phyloP scores from a whole-genome alignment of 2,888 invertebrate species.

The Galeruca laticollis region DNA sequence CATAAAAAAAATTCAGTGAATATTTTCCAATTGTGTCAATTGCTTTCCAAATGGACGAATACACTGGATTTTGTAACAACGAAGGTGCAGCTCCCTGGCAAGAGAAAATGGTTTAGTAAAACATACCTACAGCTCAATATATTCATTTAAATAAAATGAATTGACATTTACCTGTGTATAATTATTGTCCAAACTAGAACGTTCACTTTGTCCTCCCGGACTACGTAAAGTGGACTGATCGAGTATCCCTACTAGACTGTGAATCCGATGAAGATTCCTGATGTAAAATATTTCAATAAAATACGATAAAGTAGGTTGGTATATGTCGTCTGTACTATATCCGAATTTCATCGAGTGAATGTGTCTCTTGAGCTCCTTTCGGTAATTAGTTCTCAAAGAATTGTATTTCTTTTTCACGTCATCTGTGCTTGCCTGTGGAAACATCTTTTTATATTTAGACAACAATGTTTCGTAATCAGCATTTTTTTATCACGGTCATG shows the following conservation, averaged over 20 bases:
- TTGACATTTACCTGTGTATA: conserved; percentile 3
- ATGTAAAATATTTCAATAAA: background rate
- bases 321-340: background rate
- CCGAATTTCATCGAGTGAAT: conserved; percentile 1
- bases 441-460: background rate
- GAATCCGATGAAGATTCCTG: conserved; percentile 15
- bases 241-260: conserved; percentile 13
- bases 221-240: background rate
- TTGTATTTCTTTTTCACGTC: background rate
- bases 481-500: background rate
- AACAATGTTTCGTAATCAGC: background rate
- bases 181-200: background rate
- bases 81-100: conserved; percentile 1
- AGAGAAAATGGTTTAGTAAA: conserved; percentile 14
- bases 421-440: background rate
- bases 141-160: conserved; percentile 4
- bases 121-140: too few relatives aligned
- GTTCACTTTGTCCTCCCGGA: background rate
- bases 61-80: background rate
- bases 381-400: conserved; percentile 10
- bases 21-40: conserved; percentile 9
- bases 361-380: conserved; percentile 2
- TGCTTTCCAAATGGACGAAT: conserved; percentile 8
- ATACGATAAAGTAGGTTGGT: conserved; percentile 12
- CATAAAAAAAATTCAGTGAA: conserved; percentile 15